Evolutionary conservation across 2,888 invertebrate species (phyloP).

Genomic region (Andrena marginata): DNA sequence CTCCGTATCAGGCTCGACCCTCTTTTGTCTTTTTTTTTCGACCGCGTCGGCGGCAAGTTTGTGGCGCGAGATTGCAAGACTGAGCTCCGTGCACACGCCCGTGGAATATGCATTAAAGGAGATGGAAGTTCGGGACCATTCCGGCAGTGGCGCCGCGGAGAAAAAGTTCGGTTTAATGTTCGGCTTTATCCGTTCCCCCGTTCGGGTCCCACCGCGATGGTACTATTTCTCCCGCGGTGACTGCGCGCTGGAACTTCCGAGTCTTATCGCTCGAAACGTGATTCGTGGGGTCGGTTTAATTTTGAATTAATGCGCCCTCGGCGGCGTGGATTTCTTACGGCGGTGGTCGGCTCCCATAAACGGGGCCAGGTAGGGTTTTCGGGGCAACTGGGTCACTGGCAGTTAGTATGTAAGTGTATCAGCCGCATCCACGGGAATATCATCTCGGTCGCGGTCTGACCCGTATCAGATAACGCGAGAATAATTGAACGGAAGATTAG

Average conservation of each 20-base stretch:
- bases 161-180: slow-evolving; percentile 34
- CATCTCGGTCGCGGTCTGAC: slow-evolving; percentile 41
- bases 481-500: slow-evolving; percentile 70
- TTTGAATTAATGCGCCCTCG: slow-evolving; percentile 35
- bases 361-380: background rate
- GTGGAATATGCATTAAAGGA: slow-evolving; percentile 35
- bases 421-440: slow-evolving; percentile 47
- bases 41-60: background rate
- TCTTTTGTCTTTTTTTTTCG: slow-evolving; percentile 23
- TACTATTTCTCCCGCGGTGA: background rate
- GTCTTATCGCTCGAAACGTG: slow-evolving; percentile 33
- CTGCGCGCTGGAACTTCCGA: background rate
- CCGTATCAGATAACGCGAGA: slow-evolving; percentile 64
- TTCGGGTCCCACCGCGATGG: background rate
- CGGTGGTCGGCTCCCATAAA: background rate
- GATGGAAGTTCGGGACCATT: slow-evolving; percentile 22
- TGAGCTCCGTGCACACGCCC: slow-evolving; percentile 20
- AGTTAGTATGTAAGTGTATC: slow-evolving; percentile 16
- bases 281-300: slow-evolving; percentile 21
- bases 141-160: background rate
- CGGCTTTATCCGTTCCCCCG: background rate
- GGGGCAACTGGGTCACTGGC: slow-evolving; percentile 45
- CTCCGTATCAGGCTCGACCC: slow-evolving; percentile 21
- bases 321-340: background rate
- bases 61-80: slow-evolving; percentile 19